Base-by-base conservation (phyloP, 2,797 vertebrate species). In the Pipistrellus nathusii region DNA sequence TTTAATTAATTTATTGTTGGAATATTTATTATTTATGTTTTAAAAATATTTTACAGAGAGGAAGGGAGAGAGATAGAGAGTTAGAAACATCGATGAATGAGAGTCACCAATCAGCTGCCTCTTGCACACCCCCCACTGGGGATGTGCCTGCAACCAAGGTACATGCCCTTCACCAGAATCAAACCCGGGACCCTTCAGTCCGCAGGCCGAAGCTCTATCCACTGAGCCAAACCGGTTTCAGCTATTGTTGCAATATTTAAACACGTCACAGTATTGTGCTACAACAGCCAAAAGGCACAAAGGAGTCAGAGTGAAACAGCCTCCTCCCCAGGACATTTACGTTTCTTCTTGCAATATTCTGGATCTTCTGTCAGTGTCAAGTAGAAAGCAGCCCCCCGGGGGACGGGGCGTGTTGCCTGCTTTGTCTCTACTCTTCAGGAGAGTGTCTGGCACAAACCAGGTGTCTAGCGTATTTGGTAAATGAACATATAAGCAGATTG, bases 291-390 rank as follows among this genome's bases (percentile, higher is more conserved):
- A 25, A 64, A 66, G 38, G 38, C 48, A 86, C 55, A 69, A 84
- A 88, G 35, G 3, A 38, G 6, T 53, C 83, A 62, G 59, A 48
- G n/a, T 48, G 32, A 38, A 81, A 59, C 2, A 3, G 30, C 30
- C 59, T 80, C 69, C n/a, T 91, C 76, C 68, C 85, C 90, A 59
- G 87, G 35, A 87, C 76, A 30, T 25, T 44, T 20, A 46, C 44
- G 18, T 66, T 84, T 91, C 88, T 94, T 68, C 46, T 51, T 66
- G 32, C 3, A 12, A 62, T 53, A 15, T 41, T 78, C n/a, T 15
- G 48, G 35, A 64, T 68, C n/a, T 64, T 76, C 76, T 78, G 55
- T 1, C 5, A 5, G 71, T 6, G 20, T 4, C 27, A 11, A 46
- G 18, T 27, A 57, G 69, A 57, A 64, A 4, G 25, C 41, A 72